Conservation (phyloP, 1,140 invertebrate species). For the Lordiphosa stackelbergi region DNA sequence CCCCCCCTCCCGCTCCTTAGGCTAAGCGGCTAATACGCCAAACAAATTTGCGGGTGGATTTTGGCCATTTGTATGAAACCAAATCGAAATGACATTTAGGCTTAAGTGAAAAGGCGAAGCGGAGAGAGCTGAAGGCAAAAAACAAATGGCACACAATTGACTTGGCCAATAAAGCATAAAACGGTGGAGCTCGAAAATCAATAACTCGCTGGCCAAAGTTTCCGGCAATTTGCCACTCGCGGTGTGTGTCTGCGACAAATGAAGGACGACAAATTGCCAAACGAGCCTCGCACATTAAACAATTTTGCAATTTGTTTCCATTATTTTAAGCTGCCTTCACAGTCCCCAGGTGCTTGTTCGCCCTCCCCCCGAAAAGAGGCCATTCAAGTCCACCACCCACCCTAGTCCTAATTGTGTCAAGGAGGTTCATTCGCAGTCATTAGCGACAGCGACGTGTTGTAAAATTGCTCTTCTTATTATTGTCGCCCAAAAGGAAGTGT, state of each 20-base stretch:
- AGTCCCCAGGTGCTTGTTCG: neutral
- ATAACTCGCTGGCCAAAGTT: slow-evolving; percentile 46
- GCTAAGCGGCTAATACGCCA: slow-evolving; percentile 60
- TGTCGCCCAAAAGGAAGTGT: slow-evolving; percentile 3
- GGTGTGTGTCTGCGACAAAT: slow-evolving; percentile 30
- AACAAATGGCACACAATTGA: slow-evolving; percentile 63
- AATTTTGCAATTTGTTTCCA: slow-evolving; percentile 71
- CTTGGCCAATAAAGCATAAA: slow-evolving; percentile 70
- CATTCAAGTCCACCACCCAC: slow-evolving; percentile 7
- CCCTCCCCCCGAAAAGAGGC: slow-evolving; percentile 2
- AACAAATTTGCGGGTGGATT: slow-evolving; percentile 34
- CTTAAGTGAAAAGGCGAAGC: slow-evolving; percentile 55
- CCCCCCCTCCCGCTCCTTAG: slow-evolving; percentile 14
- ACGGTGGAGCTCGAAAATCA: slow-evolving; percentile 71
- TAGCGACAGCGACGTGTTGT: slow-evolving; percentile 48
- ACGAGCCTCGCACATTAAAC: slow-evolving; percentile 64
- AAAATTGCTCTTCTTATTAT: slow-evolving; percentile 27
- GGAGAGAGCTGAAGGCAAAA: slow-evolving; percentile 27
- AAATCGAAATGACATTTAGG: slow-evolving; percentile 63
- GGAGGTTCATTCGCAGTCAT: slow-evolving; percentile 71
- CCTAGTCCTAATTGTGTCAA: slow-evolving; percentile 62
- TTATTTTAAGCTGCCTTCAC: slow-evolving; percentile 65
- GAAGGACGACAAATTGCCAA: slow-evolving; percentile 68
- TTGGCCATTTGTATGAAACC: slow-evolving; percentile 45
- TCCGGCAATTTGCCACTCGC: slow-evolving; percentile 38